Evolutionary conservation across 2,113 vertebrate species (phyloP), one percentile per base, ranked within the genome.

Genomic region (Suncus etruscus): DNA sequence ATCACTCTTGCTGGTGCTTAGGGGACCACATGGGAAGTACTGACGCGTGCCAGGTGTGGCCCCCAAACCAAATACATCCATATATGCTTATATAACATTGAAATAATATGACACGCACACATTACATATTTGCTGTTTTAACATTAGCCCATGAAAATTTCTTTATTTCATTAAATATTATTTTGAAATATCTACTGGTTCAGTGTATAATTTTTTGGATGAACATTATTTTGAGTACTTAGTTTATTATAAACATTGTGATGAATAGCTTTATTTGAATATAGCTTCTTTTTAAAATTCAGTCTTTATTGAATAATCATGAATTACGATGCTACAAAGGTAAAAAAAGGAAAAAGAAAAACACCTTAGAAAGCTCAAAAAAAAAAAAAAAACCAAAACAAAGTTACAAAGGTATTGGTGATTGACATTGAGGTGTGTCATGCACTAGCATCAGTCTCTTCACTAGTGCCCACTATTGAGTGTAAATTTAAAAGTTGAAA

Each of bases 41-140:
- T 54, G 54, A 54, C 3, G 12, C 10, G 12, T 14, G 54, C 11
- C 54, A 54, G 12, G 12, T 54, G 54, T 54, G 54, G 11, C 12
- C 39, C 54, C 18, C 54, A 54, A 54, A 54, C 1, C 54, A 54
- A 54, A 54, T 54, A 54, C 11, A 54, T 54, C 10, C 11, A 16
- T 12, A 54, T 16, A 54, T 39, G 39, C 39, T 39, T 92, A 75
- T 74, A 83, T 94, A 83, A 89, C 83, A 50, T 74, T 87, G 29
- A 7, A 80, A 58, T 83, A 65, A 25, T 76, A 11, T 66, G 20
- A 77, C 31, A 78, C 77, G 83, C 48, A 51, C 10, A 75, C 11
- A 48, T 18, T 39, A 32, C 24, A 39, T 0, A 32, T 58, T 66
- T 63, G 16, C 68, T 74, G 66, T 3, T 73, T 84, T 70, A 72